Base-by-base conservation (phyloP, 2,797 vertebrate species). In the Myotis findleyi region DNA sequence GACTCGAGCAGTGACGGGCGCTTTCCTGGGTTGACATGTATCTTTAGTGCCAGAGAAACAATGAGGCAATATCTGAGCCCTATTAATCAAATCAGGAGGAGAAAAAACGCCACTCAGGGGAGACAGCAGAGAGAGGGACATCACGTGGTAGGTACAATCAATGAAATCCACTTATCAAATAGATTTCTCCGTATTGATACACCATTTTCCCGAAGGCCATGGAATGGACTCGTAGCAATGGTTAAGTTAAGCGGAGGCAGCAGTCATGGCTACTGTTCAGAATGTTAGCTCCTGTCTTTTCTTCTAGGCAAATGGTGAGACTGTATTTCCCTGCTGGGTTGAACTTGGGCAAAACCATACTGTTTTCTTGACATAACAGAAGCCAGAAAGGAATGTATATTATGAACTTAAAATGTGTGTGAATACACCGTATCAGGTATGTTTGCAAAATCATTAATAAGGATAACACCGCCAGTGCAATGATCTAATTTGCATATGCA, bases 401-500 rank as follows among this genome's bases (percentile, higher is more conserved):
- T 82, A 62, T 30, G 76, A 87, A 57, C 62, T 73, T 91, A 81
- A 64, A 57, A 73, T 6, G 3, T 57, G 14, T 76, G 30, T 88
- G 59, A 75, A 13, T 21, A 64, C 20, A 79, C 53, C 12, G 12
- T n/a, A 80, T 41, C 33, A 38, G 73, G 27, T 73, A 92, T 83
- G 80, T 88, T 93, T 87, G 92, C 47, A 81, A 76, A 89, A 80
- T 82, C 16, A 30, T 84, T 77, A 89, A 81, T 88, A 79, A 94
- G 92, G 88, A 91, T 68, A 87, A 71, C 84, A 82, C 95, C 66
- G 84, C 83, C 90, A 84, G 59, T 0, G 11, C 23, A 36, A 41
- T 4, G 79, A 36, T 88, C 93, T 93, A 68, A 90, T 94, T 92
- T 94, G 79, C 90, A 91, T 87, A 94, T 96, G 89, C 72, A 97